These are phyloP conservation scores for Lamellibrachia satsuma DNA, from an alignment of 2,888 invertebrate genomes.

Conservation along the genomic window DNA sequence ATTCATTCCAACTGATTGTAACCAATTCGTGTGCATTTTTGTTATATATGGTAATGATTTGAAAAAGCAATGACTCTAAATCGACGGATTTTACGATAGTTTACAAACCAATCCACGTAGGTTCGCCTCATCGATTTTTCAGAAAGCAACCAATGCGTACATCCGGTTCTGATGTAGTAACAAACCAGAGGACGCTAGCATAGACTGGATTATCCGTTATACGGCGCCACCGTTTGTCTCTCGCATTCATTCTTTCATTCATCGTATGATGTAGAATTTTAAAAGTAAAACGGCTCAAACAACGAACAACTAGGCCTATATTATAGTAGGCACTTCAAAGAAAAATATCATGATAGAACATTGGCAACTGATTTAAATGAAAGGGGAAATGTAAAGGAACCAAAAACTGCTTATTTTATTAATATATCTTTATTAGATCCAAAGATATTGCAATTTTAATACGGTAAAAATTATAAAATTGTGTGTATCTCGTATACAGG, in stretches of 20 bases:
- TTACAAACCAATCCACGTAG: constrained; percentile 1
- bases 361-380: too few relatives aligned
- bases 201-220: not conserved
- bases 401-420: too few relatives aligned
- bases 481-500: too few relatives aligned
- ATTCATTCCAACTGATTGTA: constrained; percentile 12
- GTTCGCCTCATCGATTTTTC: not conserved
- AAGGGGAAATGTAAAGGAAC: too few relatives aligned
- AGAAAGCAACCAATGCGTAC: constrained; percentile 17
- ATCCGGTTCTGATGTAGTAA: not conserved
- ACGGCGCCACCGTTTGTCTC: not conserved
- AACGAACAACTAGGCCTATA: too few relatives aligned
- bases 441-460: too few relatives aligned
- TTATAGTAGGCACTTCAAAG: too few relatives aligned
- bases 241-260: not conserved
- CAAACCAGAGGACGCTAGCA: not conserved
- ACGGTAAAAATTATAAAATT: too few relatives aligned
- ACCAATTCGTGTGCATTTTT: not conserved
- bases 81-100: not conserved
- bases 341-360: too few relatives aligned
- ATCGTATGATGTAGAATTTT: not conserved
- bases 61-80: not conserved
- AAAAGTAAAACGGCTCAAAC: too few relatives aligned
- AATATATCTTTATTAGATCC: too few relatives aligned
- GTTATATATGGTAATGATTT: not conserved